Evolutionary conservation across 30 jellyfish, hydroid and myxozoan genomes (phyloP).

Genomic region (Aurelia sp.): DNA sequence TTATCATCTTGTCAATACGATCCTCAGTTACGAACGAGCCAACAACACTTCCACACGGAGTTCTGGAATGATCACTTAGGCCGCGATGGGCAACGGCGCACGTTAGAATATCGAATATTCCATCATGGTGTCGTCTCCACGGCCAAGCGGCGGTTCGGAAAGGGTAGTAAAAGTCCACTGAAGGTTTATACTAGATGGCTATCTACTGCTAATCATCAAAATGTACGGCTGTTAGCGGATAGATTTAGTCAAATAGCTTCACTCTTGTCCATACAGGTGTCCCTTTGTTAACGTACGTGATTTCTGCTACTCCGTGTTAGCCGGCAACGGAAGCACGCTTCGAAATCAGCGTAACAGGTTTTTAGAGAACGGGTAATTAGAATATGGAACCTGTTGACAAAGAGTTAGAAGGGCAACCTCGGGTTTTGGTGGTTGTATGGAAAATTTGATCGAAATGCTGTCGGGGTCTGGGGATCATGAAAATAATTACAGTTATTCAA

Average conservation of each 20-base stretch:
- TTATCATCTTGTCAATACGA: not conserved
- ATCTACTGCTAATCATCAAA: not conserved
- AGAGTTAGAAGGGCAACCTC: conserved; percentile 45
- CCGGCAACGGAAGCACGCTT: conserved; percentile 57
- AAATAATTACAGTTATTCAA: conserved; percentile 52
- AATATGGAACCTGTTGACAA: conserved; percentile 55
- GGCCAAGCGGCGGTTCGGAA: no score
- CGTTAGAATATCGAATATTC: not conserved
- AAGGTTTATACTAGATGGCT: no score
- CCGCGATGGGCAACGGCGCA: not conserved
- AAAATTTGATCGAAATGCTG: conserved; percentile 59
- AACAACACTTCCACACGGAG: not conserved
- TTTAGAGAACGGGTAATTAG: conserved; percentile 46
- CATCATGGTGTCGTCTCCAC: not conserved
- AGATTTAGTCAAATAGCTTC: conserved; percentile 1
- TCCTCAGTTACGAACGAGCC: not conserved
- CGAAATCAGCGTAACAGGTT: conserved; percentile 56
- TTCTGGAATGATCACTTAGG: not conserved
- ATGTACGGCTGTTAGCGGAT: not conserved
- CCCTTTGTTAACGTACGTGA: conserved; percentile 52
- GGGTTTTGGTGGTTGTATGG: conserved; percentile 67
- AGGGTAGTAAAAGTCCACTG: no score
- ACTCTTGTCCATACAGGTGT: conserved; percentile 43
- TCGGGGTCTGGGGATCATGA: conserved; percentile 57
- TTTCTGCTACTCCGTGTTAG: conserved; percentile 5